phyloP scores from a whole-genome alignment of 2,797 vertebrate species.

The Pangasius djambal region DNA sequence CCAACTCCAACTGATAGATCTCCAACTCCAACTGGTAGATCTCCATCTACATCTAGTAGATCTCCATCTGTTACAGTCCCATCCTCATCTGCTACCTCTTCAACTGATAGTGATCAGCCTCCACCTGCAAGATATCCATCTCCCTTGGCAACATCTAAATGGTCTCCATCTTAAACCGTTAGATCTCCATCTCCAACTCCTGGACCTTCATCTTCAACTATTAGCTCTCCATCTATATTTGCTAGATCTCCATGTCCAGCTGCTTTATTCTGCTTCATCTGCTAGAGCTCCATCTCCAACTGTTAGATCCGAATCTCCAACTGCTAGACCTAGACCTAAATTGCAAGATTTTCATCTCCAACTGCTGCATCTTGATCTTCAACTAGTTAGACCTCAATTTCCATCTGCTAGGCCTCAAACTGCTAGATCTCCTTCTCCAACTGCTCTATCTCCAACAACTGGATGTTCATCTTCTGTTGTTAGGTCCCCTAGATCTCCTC shows the following conservation, averaged over 20 bases:
- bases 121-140: not conserved
- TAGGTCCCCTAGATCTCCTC: not conserved
- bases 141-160: not conserved
- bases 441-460: not conserved
- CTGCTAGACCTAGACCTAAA: not conserved
- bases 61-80: not conserved
- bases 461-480: no score
- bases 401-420: not conserved
- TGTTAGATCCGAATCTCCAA: not conserved
- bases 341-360: not conserved
- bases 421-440: not conserved
- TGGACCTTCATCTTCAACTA: not conserved
- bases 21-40: not conserved
- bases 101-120: not conserved
- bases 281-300: not conserved
- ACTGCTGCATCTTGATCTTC: not conserved
- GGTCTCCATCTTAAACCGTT: not conserved
- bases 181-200: no score
- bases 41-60: not conserved
- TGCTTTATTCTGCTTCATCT: not conserved
- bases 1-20: not conserved
- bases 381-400: no score
- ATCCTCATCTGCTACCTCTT: not conserved
- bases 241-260: not conserved
- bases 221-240: no score